phyloP scores from a whole-genome alignment of 1,140 invertebrate genomes.

The Drosophila leontia region DNA sequence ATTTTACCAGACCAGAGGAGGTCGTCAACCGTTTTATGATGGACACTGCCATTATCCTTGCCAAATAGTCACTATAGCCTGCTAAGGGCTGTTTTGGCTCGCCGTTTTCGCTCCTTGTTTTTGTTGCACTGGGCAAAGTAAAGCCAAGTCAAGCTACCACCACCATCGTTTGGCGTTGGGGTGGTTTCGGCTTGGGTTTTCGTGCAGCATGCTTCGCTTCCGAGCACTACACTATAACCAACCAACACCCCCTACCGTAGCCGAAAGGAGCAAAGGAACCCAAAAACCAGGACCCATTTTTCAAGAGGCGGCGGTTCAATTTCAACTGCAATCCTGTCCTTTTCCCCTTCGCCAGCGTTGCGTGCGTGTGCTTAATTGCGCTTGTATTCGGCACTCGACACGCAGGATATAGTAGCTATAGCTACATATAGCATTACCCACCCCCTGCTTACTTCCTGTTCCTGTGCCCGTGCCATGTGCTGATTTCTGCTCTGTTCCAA shows the following conservation, averaged over 20 bases:
- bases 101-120: slow-evolving; percentile 33
- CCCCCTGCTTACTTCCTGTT: slow-evolving; percentile 61
- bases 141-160: slow-evolving; percentile 61
- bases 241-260: slow-evolving; percentile 67
- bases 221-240: slow-evolving; percentile 3
- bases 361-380: slow-evolving; percentile 78
- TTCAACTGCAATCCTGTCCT: slow-evolving; percentile 37
- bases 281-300: slow-evolving; percentile 33
- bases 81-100: slow-evolving; percentile 61
- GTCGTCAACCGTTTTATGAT: slow-evolving; percentile 80
- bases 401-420: slow-evolving; percentile 13
- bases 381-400: slow-evolving; percentile 62
- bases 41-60: slow-evolving; percentile 65
- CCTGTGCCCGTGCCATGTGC: slow-evolving; percentile 68
- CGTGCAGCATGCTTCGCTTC: slow-evolving; percentile 14
- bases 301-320: slow-evolving; percentile 43
- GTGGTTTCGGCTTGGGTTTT: slow-evolving; percentile 65
- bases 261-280: slow-evolving; percentile 7
- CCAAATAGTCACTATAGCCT: slow-evolving; percentile 12
- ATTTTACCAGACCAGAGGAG: slow-evolving; percentile 19
- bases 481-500: slow-evolving; percentile 72
- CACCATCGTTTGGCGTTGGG: slow-evolving; percentile 43
- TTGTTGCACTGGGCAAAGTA: slow-evolving; percentile 37
- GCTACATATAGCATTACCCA: slow-evolving; percentile 16
- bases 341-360: slow-evolving; percentile 43